Evolutionary conservation across 2,888 invertebrate species (phyloP), one percentile per base, ranked within the genome.

Genomic region (Scaptomyza reducta): DNA sequence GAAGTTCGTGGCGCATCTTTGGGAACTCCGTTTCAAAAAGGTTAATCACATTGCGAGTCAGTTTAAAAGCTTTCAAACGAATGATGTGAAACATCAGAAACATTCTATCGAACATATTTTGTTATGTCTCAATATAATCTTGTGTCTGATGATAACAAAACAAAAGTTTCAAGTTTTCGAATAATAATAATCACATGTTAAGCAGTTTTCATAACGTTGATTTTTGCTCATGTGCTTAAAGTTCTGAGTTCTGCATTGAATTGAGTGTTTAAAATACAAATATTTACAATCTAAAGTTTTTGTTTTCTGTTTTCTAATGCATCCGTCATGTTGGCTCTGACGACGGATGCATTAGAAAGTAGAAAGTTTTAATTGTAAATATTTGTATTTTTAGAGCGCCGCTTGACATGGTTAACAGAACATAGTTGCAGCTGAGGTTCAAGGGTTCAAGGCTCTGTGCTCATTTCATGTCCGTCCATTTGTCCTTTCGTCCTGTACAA

Each of bases 401-500:
- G 62, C 74, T 74, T 74, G 74, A 74, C 76, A 74, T 72, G 67
- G 67, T 76, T 74, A 74, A 76, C 66, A 53, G 59, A 33, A 33
- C 33, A 13, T 46, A 14, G 71, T 42, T 58, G 31, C 41, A 38
- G 16, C 45, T 63, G 63, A 76, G 76, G 76, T 68, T 75, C 61
- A 78, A 56, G 75, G 75, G 76, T 71, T 76, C 73, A 76, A 79
- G 79, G 76, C 66, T 70, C 46, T 67, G 74, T 70, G 74, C 75
- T 75, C 61, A 77, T 77, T 75, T 73, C 31, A 46, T 49, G 54
- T 51, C 38, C 40, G 47, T 69, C 33, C 16, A 22, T 22, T 22
- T 22, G 44, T 35, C 33, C 42, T 7, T 29, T 14, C 44, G 54
- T 25, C 53, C 45, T 7, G 29, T 42, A 45, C 44, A 11, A 49